phyloP scores from a whole-genome alignment of 2,797 vertebrate genomes.

The Enteromius anoplus region DNA sequence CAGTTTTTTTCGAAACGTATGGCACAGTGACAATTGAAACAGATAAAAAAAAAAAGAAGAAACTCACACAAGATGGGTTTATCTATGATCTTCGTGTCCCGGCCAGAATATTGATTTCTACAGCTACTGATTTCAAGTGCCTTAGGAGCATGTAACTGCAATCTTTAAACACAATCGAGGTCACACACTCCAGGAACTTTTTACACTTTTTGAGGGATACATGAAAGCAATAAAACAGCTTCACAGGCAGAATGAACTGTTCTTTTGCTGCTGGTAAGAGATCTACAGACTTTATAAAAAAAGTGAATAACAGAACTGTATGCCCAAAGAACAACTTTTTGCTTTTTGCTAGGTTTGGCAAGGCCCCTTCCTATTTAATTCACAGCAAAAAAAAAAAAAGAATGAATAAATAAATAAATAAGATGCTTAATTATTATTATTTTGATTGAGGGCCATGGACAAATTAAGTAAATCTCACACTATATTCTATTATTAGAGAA shows the following conservation, averaged over 20 bases:
- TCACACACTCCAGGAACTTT: conserved; percentile 1
- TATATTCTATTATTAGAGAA: too few relatives aligned
- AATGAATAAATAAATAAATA: too few relatives aligned
- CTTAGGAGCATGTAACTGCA: not conserved
- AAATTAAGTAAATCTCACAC: too few relatives aligned
- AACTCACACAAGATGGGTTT: not conserved
- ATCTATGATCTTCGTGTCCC: not conserved
- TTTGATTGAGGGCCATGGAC: too few relatives aligned
- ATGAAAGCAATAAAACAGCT: not conserved
- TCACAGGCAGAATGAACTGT: not conserved
- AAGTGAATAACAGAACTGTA: not conserved
- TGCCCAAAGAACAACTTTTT: not conserved
- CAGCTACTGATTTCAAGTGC: not conserved
- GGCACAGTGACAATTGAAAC: not conserved
- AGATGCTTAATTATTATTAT: too few relatives aligned
- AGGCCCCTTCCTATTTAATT: not conserved
- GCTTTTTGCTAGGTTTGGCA: not conserved
- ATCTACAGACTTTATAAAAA: not conserved
- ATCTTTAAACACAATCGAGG: conserved; percentile 13
- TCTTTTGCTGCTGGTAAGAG: not conserved
- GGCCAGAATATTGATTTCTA: conserved; percentile 19
- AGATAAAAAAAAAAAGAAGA: not conserved
- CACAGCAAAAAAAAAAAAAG: too few relatives aligned
- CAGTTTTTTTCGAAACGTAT: conserved; percentile 1
- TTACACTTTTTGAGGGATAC: conserved; percentile 7